Percentiles rank a stretch among this genome's conserved stretches.
These are phyloP conservation scores for Drosophila flavopinicola DNA, from an alignment of 2,888 invertebrate genomes.

Conservation along the genomic window DNA sequence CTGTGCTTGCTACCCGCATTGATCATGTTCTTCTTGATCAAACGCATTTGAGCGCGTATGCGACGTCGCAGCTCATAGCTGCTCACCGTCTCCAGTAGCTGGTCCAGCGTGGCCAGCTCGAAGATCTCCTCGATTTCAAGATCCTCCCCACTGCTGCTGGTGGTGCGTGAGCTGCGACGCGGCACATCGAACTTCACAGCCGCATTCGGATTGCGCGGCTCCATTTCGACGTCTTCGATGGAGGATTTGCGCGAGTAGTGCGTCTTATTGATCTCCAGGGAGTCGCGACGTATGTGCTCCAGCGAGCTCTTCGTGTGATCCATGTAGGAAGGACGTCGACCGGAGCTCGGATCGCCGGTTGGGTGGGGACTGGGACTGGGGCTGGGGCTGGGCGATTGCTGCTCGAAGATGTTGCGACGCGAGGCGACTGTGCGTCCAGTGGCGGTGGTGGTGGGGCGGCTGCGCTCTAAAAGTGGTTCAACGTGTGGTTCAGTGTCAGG, in stretches of 20 bases:
- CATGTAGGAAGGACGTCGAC: constrained; percentile 84
- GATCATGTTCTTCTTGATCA: constrained; percentile 88
- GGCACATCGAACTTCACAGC: constrained; percentile 89
- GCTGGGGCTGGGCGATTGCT: constrained; percentile 45
- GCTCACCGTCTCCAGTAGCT: constrained; percentile 90
- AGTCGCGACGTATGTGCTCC: constrained; percentile 83
- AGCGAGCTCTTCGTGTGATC: constrained; percentile 84
- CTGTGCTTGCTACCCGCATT: constrained; percentile 80
- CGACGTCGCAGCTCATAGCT: constrained; percentile 91
- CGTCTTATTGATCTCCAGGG: constrained; percentile 81
- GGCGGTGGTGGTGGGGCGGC: constrained; percentile 29
- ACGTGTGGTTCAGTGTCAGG: constrained; percentile 65
- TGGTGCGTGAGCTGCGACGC: constrained; percentile 85
- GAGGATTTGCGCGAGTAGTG: constrained; percentile 81
- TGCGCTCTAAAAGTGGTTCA: constrained; percentile 77
- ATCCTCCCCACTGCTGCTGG: constrained; percentile 84
- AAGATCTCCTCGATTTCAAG: constrained; percentile 88
- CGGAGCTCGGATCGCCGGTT: constrained; percentile 24
- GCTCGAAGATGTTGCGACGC: constrained; percentile 82
- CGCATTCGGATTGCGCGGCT: constrained; percentile 84
- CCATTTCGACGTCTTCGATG: constrained; percentile 81
- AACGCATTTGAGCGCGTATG: constrained; percentile 90
- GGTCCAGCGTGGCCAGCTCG: constrained; percentile 89
- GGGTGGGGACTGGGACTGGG: constrained; percentile 5
- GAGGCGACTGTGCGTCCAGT: constrained; percentile 78